phyloP scores from a whole-genome alignment of 2,888 invertebrate species.

The Halictus quadricinctus region DNA sequence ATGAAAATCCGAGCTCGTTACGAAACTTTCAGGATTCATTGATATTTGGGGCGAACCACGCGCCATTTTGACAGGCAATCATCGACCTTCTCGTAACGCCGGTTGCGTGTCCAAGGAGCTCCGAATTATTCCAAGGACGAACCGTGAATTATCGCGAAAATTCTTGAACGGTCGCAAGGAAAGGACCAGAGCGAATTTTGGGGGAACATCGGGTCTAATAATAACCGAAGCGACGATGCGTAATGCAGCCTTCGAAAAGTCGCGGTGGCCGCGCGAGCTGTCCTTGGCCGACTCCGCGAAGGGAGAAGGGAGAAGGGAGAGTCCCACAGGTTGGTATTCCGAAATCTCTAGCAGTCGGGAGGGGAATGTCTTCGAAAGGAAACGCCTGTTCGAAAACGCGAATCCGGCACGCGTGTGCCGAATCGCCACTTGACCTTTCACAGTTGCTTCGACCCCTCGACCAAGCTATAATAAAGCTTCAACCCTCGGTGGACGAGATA shows the following conservation, averaged over 20 bases:
- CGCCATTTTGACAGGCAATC: background rate
- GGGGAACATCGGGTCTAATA: background rate
- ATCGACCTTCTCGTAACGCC: background rate
- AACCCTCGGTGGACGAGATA: background rate
- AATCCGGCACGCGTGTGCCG: constrained; percentile 3
- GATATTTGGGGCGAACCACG: background rate
- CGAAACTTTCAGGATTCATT: background rate
- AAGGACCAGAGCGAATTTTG: background rate
- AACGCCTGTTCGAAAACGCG: background rate
- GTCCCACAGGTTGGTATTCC: background rate
- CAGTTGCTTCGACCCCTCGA: background rate
- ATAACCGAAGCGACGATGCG: background rate
- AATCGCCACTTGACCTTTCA: constrained; percentile 62
- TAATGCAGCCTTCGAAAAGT: background rate
- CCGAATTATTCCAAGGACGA: background rate
- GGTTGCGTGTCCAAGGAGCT: background rate
- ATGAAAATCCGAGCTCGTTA: background rate
- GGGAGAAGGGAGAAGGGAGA: background rate
- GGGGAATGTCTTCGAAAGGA: background rate
- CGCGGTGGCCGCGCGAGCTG: background rate
- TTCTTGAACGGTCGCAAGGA: background rate
- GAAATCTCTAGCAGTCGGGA: constrained; percentile 24
- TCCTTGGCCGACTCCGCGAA: constrained; percentile 38
- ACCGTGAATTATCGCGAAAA: background rate
- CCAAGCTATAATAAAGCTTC: background rate